A percentile compares a stretch with the other conserved stretches of the same genome.
These are phyloP conservation scores for Cecidostiba fungosa DNA, from an alignment of 2,888 invertebrate genomes.

Conservation along the genomic window DNA sequence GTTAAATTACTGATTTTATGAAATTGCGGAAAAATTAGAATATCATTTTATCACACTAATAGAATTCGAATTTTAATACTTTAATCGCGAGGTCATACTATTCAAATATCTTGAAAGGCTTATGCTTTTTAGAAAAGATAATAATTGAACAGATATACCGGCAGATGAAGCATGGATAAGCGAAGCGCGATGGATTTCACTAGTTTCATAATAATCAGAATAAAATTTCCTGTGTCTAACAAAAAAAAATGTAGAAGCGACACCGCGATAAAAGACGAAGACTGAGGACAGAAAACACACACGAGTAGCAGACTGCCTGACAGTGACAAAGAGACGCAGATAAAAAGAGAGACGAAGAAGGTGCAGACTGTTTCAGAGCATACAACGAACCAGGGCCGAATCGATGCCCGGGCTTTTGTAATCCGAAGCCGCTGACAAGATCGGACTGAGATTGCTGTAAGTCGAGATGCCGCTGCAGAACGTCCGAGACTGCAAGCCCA, in stretches of 20 bases:
- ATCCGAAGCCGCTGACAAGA: conserved; percentile 51
- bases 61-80: too few relatives aligned
- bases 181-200: too few relatives aligned
- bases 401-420: conserved; percentile 45
- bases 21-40: background rate
- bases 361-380: conserved; percentile 13
- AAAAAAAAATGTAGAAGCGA: background rate
- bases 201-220: background rate
- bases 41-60: too few relatives aligned
- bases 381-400: background rate
- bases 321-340: background rate
- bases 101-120: too few relatives aligned
- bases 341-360: background rate
- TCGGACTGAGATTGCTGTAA: conserved; percentile 50
- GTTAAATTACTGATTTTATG: too few relatives aligned
- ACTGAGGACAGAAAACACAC: background rate
- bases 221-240: background rate
- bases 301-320: background rate
- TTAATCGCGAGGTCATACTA: too few relatives aligned
- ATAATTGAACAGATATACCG: too few relatives aligned
- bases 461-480: conserved; percentile 2
- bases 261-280: background rate
- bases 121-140: too few relatives aligned
- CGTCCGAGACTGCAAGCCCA: background rate
- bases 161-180: too few relatives aligned